Evolutionary conservation across 1,140 invertebrate species (phyloP), one percentile per base, ranked within the genome.

Genomic region (Euura lappo): DNA sequence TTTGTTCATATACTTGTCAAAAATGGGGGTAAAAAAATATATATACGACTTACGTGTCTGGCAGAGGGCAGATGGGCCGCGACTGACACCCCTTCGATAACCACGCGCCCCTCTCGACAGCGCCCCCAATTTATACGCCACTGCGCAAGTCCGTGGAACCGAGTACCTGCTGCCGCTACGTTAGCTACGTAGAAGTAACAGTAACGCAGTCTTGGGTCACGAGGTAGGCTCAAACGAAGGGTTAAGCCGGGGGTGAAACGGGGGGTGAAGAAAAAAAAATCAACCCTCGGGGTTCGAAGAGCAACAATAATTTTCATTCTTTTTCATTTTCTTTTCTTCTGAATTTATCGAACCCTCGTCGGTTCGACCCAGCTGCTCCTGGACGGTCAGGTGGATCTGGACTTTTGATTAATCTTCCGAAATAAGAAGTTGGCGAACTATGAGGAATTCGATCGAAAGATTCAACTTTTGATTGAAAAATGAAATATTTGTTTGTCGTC

Each of bases 21-120:
- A 10, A 10, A 11, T 13, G 42, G 8, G 66, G 13, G 7, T 68
- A 44, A 3, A 7, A 68, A 11, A n/a, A 60, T 60, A 3, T 60
- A 28, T 60, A n/a, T 60, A n/a, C 71, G 73, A 87, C 86, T 87
- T 87, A 87, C 86, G 85, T 87, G 85, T 76, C 85, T 79, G 80
- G 78, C 83, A 84, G 75, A 84, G 82, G 83, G 81, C 85, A 81
- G 85, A 81, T 86, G 82, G 84, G 81, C 84, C 84, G 84, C 85
- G 86, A 87, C 86, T 87, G 83, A 84, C 84, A 85, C 80, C 86
- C 85, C 83, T 78, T 76, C 77, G 76, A 78, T 72, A 76, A 71
- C 78, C 80, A 83, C 81, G 82, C 82, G 79, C 73, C 76, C 79
- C 76, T 73, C 74, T 60, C 76, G 74, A 75, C 45, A 72, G 75